Evolutionary conservation across 1,140 invertebrate genomes (phyloP), one percentile per base, ranked within the genome.

Genomic region (Bombus waltoni): DNA sequence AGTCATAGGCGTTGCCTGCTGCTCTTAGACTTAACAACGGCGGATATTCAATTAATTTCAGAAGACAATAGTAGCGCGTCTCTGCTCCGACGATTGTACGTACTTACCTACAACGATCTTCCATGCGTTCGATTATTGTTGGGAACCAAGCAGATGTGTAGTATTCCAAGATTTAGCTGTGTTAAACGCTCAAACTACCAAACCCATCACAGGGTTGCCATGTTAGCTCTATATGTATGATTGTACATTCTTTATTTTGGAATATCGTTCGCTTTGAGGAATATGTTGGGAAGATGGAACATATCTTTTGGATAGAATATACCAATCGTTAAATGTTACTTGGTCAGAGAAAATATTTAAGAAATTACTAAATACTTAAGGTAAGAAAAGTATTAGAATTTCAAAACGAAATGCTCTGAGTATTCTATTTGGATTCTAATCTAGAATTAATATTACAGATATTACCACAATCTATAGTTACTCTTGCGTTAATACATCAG

Each of bases 1-100:
- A 47, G 72, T 70, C 40, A 44, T 85, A 88, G 82, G 81, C 87
- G 70, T 57, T 78, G 77, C 59, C 81, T 89, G 59, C 87, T 70
- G 71, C 81, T 91, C 90, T 90, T 82, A 88, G 89, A 84, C 89
- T 87, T 85, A 84, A 89, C 87, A 76, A 40, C 53, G 79, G 59
- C 71, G 86, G 83, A 88, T 70, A 87, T 90, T 90, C 90, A 89
- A 91, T 91, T 91, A 90, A 91, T 91, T 90, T 85, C 85, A 44
- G 42, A 40, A 89, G 89, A 91, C 90, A 91, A 91, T 91, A 83
- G 89, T 85, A 85, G 83, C 77, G 81, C 89, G 85, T 73, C 81
- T 84, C 77, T 73, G 62, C 85, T 73, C 70, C 44, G 57, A 13
- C 78, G 81, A 81, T 40, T 86, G 62, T 65, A 65, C n/a, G 70